Evolutionary conservation across 2,888 invertebrate genomes (phyloP).

Genomic region (Allolobophora icterica): DNA sequence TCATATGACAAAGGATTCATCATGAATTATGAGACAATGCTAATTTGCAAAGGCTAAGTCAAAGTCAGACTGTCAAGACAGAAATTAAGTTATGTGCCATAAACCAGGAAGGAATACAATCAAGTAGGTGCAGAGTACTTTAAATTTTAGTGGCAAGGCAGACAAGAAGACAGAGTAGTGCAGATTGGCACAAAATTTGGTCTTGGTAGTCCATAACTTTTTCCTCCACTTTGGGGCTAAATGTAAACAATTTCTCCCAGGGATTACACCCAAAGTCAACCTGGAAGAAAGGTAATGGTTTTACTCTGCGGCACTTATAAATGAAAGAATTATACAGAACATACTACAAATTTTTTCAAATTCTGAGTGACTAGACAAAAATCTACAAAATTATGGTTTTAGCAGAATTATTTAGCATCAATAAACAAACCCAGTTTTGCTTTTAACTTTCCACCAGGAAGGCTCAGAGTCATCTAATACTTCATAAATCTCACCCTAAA

Average conservation of each 20-base stretch:
- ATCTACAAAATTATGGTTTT: neutral
- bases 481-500: constrained; percentile 25
- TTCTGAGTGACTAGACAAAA: neutral
- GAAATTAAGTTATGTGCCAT: neutral
- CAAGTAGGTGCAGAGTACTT: neutral
- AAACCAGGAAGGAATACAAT: neutral
- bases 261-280: too few species aligned
- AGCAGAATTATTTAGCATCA: neutral
- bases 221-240: too few species aligned
- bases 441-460: constrained; percentile 27
- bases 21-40: too few species aligned
- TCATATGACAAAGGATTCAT: too few species aligned
- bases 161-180: too few species aligned
- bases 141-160: too few species aligned
- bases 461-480: neutral
- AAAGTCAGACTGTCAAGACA: too few species aligned
- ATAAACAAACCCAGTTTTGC: neutral
- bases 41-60: too few species aligned
- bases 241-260: too few species aligned
- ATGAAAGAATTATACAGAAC: neutral
- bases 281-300: too few species aligned
- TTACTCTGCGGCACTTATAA: neutral
- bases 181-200: too few species aligned
- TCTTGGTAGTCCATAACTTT: too few species aligned
- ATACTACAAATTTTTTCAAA: neutral